phyloP scores from a whole-genome alignment of 2,888 invertebrate genomes.

The Chironomus riparius region DNA sequence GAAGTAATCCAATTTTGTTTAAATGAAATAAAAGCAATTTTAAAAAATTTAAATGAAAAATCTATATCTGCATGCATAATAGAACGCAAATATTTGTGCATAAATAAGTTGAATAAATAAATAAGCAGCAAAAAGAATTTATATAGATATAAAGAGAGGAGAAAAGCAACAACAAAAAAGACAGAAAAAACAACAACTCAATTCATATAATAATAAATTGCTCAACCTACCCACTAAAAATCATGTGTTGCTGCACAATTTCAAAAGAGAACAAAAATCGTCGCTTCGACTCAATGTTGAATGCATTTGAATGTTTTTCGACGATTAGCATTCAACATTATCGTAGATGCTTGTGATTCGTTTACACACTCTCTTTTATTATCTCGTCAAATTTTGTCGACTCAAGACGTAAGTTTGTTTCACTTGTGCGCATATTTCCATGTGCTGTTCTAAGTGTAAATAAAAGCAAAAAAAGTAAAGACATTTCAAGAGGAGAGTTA shows the following conservation, averaged over 20 bases:
- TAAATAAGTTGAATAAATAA: background rate
- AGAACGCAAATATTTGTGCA: background rate
- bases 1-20: background rate
- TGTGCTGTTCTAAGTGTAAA: background rate
- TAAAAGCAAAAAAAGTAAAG: background rate
- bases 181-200: background rate
- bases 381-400: background rate
- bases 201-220: background rate
- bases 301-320: conserved; percentile 10
- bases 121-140: background rate
- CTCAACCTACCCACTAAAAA: background rate
- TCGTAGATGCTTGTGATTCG: background rate
- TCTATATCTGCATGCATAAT: background rate
- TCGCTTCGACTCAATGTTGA: conserved; percentile 12
- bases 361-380: background rate
- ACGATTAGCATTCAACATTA: conserved; percentile 2
- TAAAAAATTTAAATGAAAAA: background rate
- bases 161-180: background rate
- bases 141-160: background rate
- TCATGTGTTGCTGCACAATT: background rate
- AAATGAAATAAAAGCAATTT: background rate
- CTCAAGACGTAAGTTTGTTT: conserved; percentile 8
- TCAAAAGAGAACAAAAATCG: background rate
- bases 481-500: background rate
- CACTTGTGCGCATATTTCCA: conserved; percentile 8